Conservation (phyloP, 1,140 invertebrate genomes). For the silkworm (Bombyx mori) region ASM3026992v2 NC_085132.1:6835501-6836000, state of each 20-base stretch:
- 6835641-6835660: constrained; percentile 81
- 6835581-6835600: constrained; percentile 82
- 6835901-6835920: constrained; percentile 76
- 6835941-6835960: constrained; percentile 81
- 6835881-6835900: constrained; percentile 78
- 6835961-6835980: constrained; percentile 84
- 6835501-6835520: constrained; percentile 84
- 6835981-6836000: constrained; percentile 84
- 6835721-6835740: constrained; percentile 78
- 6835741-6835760: constrained; percentile 77
- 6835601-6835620: constrained; percentile 78
- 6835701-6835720: constrained; percentile 80
- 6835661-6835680: constrained; percentile 85
- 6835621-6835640: constrained; percentile 85
- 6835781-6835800: constrained; percentile 76
- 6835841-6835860: constrained; percentile 80
- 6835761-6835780: constrained; percentile 78
- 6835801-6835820: constrained; percentile 71
- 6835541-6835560: constrained; percentile 85
- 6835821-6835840: constrained; percentile 74
- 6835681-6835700: constrained; percentile 82
- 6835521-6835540: constrained; percentile 81
- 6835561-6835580: constrained; percentile 85
- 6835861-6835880: constrained; percentile 79
- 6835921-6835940: constrained; percentile 79